phyloP scores from a whole-genome alignment of 2,113 vertebrate genomes.

The Paradoxurus hermaphroditus region DNA sequence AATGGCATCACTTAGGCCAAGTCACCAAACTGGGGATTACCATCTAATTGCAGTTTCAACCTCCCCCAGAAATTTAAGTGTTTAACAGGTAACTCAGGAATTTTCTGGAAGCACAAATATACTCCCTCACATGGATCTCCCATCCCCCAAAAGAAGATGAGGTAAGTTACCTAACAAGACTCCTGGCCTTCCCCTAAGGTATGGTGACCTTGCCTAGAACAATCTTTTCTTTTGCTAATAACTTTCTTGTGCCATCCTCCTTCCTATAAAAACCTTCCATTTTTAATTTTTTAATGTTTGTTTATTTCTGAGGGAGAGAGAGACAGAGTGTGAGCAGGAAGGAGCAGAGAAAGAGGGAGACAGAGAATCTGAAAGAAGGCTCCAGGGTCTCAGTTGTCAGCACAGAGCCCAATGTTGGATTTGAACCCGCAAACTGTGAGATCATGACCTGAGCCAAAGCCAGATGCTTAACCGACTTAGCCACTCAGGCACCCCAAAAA shows the following conservation, averaged over 20 bases:
- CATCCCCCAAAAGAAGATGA: not conserved
- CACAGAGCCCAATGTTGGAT: no score
- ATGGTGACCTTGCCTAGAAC: not conserved
- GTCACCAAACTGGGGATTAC: not conserved
- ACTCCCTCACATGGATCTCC: not conserved
- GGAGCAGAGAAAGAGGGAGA: no score
- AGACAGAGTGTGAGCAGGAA: no score
- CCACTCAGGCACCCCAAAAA: not conserved
- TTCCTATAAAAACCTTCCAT: not conserved
- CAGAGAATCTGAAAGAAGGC: no score
- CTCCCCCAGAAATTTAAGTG: not conserved
- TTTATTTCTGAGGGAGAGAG: no score
- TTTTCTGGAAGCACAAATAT: not conserved
- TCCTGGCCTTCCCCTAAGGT: not conserved
- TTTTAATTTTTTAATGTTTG: not conserved
- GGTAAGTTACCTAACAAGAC: not conserved
- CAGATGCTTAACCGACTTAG: no score
- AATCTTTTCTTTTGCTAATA: not conserved
- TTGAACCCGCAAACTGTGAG: no score
- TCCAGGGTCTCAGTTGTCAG: no score
- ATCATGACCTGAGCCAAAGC: no score
- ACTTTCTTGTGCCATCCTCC: not conserved
- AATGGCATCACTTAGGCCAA: not conserved
- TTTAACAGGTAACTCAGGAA: not conserved
- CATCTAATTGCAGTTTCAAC: not conserved